Evolutionary conservation across 2,113 vertebrate genomes (phyloP), one percentile per base, ranked within the genome.

Genomic region (Sinocyclocheilus anophthalmus): DNA sequence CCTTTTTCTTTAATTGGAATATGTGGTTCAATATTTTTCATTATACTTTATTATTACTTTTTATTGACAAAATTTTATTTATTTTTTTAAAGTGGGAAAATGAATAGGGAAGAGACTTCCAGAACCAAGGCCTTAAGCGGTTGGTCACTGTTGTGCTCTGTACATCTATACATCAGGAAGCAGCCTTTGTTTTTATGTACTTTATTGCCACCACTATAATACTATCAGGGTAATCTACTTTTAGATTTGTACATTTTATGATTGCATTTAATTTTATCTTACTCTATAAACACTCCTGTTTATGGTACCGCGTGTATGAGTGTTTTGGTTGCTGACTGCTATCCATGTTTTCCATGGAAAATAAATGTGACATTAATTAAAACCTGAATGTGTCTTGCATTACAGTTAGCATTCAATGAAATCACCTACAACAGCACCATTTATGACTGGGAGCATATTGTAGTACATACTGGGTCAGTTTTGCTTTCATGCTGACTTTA

Each of bases 291-390:
- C 53, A 84, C 53, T 83, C 72, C 82, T 89, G 85, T 83, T 83
- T 85, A 89, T 87, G 88, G 81, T 85, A 69, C 65, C 18, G 50
- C 70, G 86, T 89, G 65, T 81, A 72, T 88, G 80, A 88, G 67
- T 76, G 87, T 79, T 83, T 85, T 53, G 87, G 88, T 76, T 87
- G 83, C 33, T 88, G 88, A 87, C 81, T 90, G 86, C 86, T 45
- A 80, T 91, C 90, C 90, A 82, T 90, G 90, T 88, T 91, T 85
- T 90, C 89, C 88, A 90, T 88, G 79, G 87, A 92, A 88, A 94
- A 95, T 94, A 94, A 94, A 94, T 93, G 91, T 94, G 92, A 94
- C 92, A 90, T 92, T 53, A 88, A 82, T 65, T 78, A 37, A 88
- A 89, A 84, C 22, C 12, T 9, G 61, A 24, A 48, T 30, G 4